Percentiles rank a stretch among this genome's conserved stretches.
phyloP scores from a whole-genome alignment of 2,888 invertebrate genomes.

The Pseudanteris insignis region DNA sequence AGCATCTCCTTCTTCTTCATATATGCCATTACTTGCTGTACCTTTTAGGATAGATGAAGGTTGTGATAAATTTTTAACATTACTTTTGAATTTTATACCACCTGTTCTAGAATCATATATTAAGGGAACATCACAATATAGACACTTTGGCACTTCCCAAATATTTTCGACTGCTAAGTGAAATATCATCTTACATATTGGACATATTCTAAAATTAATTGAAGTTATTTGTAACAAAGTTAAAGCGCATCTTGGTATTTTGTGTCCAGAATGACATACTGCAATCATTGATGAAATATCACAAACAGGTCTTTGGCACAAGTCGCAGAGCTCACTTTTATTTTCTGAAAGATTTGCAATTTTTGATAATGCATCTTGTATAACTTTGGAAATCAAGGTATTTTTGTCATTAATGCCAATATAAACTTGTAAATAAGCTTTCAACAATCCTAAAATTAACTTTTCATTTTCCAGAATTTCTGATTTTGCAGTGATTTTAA shows the following conservation, averaged over 20 bases:
- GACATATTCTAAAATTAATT: constrained; percentile 53
- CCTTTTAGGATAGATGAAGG: constrained; percentile 10
- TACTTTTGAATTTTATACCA: constrained; percentile 7
- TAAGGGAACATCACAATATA: constrained; percentile 58
- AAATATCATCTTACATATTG: constrained; percentile 56
- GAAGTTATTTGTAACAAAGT: constrained; percentile 58
- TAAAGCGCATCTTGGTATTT: constrained; percentile 58
- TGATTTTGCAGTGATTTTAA: constrained; percentile 39
- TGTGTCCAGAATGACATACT: constrained; percentile 57
- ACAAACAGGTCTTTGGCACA: constrained; percentile 53
- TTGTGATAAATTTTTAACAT: constrained; percentile 34
- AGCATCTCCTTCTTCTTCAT: constrained; percentile 33
- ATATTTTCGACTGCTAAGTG: constrained; percentile 55
- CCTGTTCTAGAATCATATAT: constrained; percentile 48
- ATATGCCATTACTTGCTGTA: constrained; percentile 12
- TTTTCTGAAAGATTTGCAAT: constrained; percentile 38
- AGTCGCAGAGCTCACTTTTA: constrained; percentile 53
- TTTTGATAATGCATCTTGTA: constrained; percentile 45
- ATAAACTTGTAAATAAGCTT: constrained; percentile 57
- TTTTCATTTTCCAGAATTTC: constrained; percentile 47
- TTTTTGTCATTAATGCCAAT: constrained; percentile 53
- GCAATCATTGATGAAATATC: constrained; percentile 55
- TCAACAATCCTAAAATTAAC: constrained; percentile 50
- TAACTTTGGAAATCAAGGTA: constrained; percentile 35
- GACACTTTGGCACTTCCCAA: constrained; percentile 51